These are phyloP conservation scores for Stictocephala bisonia DNA, from an alignment of 2,888 invertebrate genomes.

Conservation along the genomic window DNA sequence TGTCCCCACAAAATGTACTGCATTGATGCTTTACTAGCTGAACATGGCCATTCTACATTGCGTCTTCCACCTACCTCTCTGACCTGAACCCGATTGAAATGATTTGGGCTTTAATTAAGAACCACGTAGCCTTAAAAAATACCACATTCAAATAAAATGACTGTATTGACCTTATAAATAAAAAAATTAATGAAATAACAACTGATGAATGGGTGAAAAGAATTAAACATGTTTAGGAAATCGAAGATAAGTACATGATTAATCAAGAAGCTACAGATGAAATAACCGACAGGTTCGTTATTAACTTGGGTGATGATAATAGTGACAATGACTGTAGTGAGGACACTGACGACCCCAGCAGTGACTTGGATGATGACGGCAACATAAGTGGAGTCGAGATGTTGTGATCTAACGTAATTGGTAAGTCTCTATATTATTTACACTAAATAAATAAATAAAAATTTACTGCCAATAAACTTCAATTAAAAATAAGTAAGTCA, in stretches of 20 bases:
- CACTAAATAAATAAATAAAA: too few relatives aligned
- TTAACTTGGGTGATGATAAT: neutral
- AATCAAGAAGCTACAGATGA: neutral
- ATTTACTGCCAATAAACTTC: too few relatives aligned
- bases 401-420: too few relatives aligned
- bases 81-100: slow-evolving; percentile 24
- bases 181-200: neutral
- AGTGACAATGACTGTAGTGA: slow-evolving; percentile 1
- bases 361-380: neutral
- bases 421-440: too few relatives aligned
- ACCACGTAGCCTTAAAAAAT: neutral
- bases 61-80: neutral
- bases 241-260: slow-evolving; percentile 2
- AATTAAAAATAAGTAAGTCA: too few relatives aligned
- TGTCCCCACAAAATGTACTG: neutral
- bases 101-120: slow-evolving; percentile 16
- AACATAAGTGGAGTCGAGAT: neutral
- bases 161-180: slow-evolving; percentile 2
- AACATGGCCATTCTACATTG: neutral
- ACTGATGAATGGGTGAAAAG: neutral
- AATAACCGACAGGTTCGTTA: neutral
- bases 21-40: neutral
- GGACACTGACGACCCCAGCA: neutral
- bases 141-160: slow-evolving; percentile 8
- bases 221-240: neutral